Evolutionary conservation across 2,113 vertebrate genomes (phyloP), one percentile per base, ranked within the genome.

Genomic region (Onychorhynchus coronatus): DNA sequence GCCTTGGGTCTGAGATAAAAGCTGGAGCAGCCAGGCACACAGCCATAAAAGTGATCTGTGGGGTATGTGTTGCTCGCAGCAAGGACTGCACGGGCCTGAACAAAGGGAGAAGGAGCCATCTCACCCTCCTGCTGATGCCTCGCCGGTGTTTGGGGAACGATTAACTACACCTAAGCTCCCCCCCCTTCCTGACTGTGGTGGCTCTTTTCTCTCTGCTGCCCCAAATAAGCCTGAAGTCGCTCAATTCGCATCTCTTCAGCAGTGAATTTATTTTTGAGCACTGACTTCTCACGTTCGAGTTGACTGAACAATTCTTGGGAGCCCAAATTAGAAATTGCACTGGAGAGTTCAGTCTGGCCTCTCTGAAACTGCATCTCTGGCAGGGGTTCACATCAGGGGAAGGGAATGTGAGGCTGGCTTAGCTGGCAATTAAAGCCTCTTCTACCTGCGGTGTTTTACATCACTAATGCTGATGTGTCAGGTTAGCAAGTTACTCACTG

Each of bases 161-260:
- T 41, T 71, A 42, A 15, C 35, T 65, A 2, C 67, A 61, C 31
- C 65, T 13, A 20, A 42, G 19, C 81, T 94, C 70, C 63, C 62
- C 16, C 8, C 55, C 75, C 72, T 73, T 88, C 22, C 1, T 61
- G 71, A 30, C 71, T 75, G 27, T 13, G 62, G 59, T 24, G 20
- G 19, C 75, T 89, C 82, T 88, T 70, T 66, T 27, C 22, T 84
- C 33, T 89, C 66, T 44, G 88, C 63, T 92, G 94, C 94, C 88
- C 53, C 91, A 73, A 88, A 90, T 93, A 96, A 93, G 59, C 62
- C 42, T 91, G 47, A 65, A 91, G 91, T 96, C 90, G 94, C 91
- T 83, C 25, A 6, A 53, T 85, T 88, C 23, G 0, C 74, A 75
- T 91, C 78, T 82, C 92, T 92, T 83, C 58, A 95, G 83, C 46